Conservation (phyloP, 2,113 vertebrate genomes). For the Dromaius novaehollandiae region DNA sequence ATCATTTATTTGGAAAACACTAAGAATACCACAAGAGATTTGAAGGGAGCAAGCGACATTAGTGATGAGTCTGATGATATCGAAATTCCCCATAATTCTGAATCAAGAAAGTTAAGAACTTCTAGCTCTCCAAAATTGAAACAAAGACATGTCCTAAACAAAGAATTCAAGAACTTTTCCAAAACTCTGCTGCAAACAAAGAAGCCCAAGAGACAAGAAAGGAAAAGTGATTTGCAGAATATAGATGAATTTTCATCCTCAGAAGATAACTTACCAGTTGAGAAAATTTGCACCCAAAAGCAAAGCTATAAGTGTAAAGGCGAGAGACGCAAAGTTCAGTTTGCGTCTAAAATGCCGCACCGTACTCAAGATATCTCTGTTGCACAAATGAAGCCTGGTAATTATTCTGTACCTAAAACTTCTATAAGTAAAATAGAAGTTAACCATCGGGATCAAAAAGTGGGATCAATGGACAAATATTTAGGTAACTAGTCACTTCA, state of each 20-base stretch:
- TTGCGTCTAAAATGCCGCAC: neutral
- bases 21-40: neutral
- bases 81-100: conserved; percentile 49
- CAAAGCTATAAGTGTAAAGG: neutral
- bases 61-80: conserved; percentile 91
- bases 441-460: conserved; percentile 2
- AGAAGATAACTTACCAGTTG: conserved; percentile 77
- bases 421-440: neutral
- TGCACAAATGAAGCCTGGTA: neutral
- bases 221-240: conserved; percentile 62
- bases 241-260: conserved; percentile 84
- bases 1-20: neutral
- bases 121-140: neutral
- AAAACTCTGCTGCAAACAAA: neutral
- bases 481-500: conserved; percentile 78
- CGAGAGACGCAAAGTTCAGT: conserved; percentile 5
- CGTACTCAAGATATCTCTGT: neutral
- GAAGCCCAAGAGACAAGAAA: neutral
- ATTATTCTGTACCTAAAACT: neutral
- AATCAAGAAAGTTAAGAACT: conserved; percentile 28
- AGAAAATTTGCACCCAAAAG: conserved; percentile 37
- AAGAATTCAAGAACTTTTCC: neutral
- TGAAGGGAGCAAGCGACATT: conserved; percentile 60
- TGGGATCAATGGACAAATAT: conserved; percentile 77
- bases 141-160: neutral